Percentiles rank a stretch among this genome's conserved stretches.
These are phyloP conservation scores for Leistus spinibarbis DNA, from an alignment of 2,888 invertebrate genomes.

Conservation along the genomic window DNA sequence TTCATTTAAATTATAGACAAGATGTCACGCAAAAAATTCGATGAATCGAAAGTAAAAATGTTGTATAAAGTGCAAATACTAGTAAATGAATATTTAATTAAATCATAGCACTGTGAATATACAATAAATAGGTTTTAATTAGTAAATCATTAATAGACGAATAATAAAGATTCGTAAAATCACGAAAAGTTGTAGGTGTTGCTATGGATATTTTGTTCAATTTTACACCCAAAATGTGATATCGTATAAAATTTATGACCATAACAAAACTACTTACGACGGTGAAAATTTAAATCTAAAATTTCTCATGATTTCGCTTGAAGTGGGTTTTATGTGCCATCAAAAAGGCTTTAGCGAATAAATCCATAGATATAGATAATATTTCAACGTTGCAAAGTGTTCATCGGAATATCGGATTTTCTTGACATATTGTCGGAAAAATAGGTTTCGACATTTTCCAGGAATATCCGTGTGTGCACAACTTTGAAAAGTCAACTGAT, in stretches of 20 bases:
- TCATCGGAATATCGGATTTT: neutral
- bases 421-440: neutral
- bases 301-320: neutral
- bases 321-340: neutral
- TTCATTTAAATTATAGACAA: no score
- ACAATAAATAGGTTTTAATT: no score
- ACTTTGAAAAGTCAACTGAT: neutral
- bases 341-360: neutral
- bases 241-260: neutral
- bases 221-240: neutral
- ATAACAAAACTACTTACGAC: no score
- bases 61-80: no score
- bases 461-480: neutral
- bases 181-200: neutral
- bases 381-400: neutral
- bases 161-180: no score
- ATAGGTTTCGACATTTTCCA: neutral
- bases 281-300: no score
- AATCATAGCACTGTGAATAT: no score
- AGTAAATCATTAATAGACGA: no score
- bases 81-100: no score
- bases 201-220: neutral
- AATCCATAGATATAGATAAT: neutral
- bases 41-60: no score
- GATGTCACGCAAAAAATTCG: no score